These are phyloP conservation scores for Adineta ricciae DNA, from an alignment of 2,888 invertebrate genomes.

Conservation along the genomic window DNA sequence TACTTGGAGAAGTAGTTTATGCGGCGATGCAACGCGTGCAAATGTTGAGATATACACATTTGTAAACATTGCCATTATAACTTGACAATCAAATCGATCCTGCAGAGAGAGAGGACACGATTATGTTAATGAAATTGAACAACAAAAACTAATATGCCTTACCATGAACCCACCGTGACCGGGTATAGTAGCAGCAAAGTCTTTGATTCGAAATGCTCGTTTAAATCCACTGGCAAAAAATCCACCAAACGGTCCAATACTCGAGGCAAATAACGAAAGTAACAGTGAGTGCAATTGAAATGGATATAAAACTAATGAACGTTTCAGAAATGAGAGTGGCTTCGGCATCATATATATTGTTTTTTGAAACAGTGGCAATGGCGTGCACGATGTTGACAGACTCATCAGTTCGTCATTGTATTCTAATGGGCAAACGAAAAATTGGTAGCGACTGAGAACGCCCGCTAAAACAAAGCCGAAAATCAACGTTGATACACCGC, in stretches of 20 bases:
- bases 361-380: constrained; percentile 74
- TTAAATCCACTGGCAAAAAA: constrained; percentile 99
- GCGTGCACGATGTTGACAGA: constrained; percentile 81
- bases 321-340: constrained; percentile 42
- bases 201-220: constrained; percentile 98
- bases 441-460: constrained; percentile 55
- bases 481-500: constrained; percentile 31
- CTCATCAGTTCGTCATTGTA: constrained; percentile 78
- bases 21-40: constrained; percentile 82
- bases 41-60: constrained; percentile 98
- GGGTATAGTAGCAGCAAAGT: constrained; percentile 96
- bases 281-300: constrained; percentile 91
- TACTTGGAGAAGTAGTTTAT: constrained; percentile 84
- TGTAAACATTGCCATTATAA: constrained; percentile 98
- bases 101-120: neutral
- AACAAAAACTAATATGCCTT: neutral
- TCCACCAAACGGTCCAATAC: constrained; percentile 97
- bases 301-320: constrained; percentile 61
- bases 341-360: constrained; percentile 67
- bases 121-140: neutral
- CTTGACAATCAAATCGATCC: constrained; percentile 99
- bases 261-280: constrained; percentile 88
- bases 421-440: constrained; percentile 93
- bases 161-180: constrained; percentile 92
- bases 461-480: constrained; percentile 24